Base-by-base conservation (phyloP, 2,888 invertebrate genomes). In the Autographa pulchrina region DNA sequence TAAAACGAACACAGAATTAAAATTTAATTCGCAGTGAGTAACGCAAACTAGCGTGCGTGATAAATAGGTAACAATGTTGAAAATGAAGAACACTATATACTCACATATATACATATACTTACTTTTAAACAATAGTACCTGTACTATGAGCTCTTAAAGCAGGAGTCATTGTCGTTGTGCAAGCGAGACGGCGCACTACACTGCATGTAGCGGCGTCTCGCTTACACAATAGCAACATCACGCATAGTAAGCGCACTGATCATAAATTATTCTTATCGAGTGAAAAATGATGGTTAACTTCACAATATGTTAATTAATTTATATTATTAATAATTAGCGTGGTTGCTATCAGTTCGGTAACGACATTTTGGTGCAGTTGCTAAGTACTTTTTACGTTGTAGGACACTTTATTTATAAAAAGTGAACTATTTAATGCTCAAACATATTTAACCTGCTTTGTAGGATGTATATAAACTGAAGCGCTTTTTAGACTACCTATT, bases 11-110 rank as follows among this genome's bases (percentile, higher is more conserved):
- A 59, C 20, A 43, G 52, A 66, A 78, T 78, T 70, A 48, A 65
- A 61, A 70, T 80, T 75, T 75, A 75, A 72, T 77, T 80, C 56
- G 20, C 48, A 13, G 16, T 72, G 72, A 77, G 77, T 72, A 70
- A 58, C 43, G 60, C 66, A 72, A 71, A 77, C 75, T 72, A 80
- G 65, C 54, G 65, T 63, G 61, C 72, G 68, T 76, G 61, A 68
- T 66, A 48, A 75, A 71, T 79, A 63, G 59, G 48, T 43, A 61
- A 62, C 52, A 31, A n/a, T 43, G n/a, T 54, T 60, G 65, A 74
- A 74, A 63, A 64, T 68, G 43, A 68, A 68, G 58, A 60, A 0
- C 9, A 6, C 54, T 78, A 61, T 68, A 35, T 56, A 59, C 56
- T 64, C 64, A 52, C n/a, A 16, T n/a, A n/a, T 48, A 48, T 62